Percentiles rank a stretch among this genome's conserved stretches.
These are phyloP conservation scores for Odontothrips loti DNA, from an alignment of 2,888 invertebrate genomes.

Conservation along the genomic window DNA sequence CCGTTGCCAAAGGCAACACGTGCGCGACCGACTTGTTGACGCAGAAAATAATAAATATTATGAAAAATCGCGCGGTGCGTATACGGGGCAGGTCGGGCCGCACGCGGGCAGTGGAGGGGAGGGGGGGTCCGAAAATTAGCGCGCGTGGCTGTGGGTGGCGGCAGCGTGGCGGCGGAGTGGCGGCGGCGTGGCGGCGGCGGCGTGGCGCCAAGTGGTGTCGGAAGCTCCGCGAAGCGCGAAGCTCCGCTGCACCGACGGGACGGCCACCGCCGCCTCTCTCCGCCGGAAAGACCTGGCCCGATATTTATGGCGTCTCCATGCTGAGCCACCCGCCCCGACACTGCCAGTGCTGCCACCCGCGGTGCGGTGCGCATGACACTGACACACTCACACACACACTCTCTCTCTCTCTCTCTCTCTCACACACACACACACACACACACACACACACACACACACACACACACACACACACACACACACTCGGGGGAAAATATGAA, in stretches of 20 bases:
- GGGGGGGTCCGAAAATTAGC: background rate
- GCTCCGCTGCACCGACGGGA: background rate
- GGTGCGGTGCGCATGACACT: background rate
- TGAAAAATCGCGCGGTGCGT: constrained; percentile 3
- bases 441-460: too few relatives aligned
- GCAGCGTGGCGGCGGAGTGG: background rate
- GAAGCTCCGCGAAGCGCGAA: background rate
- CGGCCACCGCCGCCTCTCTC: background rate
- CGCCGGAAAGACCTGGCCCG: constrained; percentile 12
- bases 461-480: too few relatives aligned
- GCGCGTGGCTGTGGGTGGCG: background rate
- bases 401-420: too few relatives aligned
- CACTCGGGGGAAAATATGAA: too few relatives aligned
- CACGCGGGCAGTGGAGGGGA: background rate
- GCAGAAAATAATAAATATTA: constrained; percentile 15
- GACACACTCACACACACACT: too few relatives aligned
- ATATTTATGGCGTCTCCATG: constrained; percentile 19
- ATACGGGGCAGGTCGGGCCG: background rate
- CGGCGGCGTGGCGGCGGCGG: background rate
- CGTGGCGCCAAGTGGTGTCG: background rate
- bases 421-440: too few relatives aligned
- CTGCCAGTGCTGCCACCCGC: background rate
- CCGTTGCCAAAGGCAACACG: constrained; percentile 5
- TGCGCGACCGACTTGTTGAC: constrained; percentile 8
- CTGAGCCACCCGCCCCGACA: background rate